Percentiles rank a stretch among this genome's conserved stretches.
These are phyloP conservation scores for Drosophila multiciliata DNA, from an alignment of 2,888 invertebrate genomes.

Conservation along the genomic window DNA sequence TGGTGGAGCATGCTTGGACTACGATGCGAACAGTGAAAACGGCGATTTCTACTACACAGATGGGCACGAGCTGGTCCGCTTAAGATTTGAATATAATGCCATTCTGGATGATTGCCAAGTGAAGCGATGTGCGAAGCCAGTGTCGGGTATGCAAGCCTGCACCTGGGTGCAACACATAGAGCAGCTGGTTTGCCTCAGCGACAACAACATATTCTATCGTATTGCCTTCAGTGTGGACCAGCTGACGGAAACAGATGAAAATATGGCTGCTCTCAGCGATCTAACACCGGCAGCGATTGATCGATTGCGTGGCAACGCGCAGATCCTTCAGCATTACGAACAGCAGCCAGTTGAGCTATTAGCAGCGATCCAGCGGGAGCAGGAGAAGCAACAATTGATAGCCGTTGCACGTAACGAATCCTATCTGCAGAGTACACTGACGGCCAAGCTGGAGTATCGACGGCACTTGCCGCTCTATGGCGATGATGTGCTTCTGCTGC, in stretches of 20 bases:
- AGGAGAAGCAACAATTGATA: conserved; percentile 78
- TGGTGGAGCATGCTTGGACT: conserved; percentile 72
- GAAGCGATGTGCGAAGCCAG: conserved; percentile 61
- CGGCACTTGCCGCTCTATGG: conserved; percentile 59
- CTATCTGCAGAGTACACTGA: conserved; percentile 38
- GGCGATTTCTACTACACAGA: conserved; percentile 80
- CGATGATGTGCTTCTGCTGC: conserved; percentile 44
- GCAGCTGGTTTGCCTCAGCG: conserved; percentile 81
- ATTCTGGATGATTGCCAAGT: conserved; percentile 67
- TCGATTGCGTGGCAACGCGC: conserved; percentile 57
- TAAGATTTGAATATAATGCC: conserved; percentile 67
- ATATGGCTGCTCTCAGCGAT: conserved; percentile 44
- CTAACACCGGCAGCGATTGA: conserved; percentile 62
- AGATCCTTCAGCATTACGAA: conserved; percentile 59
- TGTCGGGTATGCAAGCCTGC: conserved; percentile 81
- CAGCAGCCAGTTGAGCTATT: conserved; percentile 62
- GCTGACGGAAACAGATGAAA: background rate
- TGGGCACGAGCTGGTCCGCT: conserved; percentile 71
- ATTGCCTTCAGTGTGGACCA: conserved; percentile 45
- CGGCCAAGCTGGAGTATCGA: conserved; percentile 61
- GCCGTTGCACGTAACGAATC: conserved; percentile 63
- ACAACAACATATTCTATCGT: conserved; percentile 83
- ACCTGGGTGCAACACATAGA: conserved; percentile 78
- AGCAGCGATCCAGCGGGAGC: conserved; percentile 71
- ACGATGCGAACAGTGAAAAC: conserved; percentile 61